Evolutionary conservation across 2,888 invertebrate genomes (phyloP).

Genomic region (Lucinisca nassula): DNA sequence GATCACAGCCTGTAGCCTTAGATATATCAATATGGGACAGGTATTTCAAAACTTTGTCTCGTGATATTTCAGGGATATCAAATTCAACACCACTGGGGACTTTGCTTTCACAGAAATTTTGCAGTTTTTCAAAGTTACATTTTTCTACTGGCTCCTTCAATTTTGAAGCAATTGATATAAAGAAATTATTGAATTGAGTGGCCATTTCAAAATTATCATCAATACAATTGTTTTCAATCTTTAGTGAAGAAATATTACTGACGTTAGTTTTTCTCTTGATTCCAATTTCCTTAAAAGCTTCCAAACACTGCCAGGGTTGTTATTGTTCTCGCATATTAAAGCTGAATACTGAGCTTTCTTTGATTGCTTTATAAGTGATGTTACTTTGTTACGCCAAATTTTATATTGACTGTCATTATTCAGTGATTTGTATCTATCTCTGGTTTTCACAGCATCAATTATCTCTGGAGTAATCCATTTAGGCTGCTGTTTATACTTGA

Average conservation of each 20-base stretch:
- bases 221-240: neutral
- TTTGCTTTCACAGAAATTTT: neutral
- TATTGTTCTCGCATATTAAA: neutral
- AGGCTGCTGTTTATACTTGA: neutral
- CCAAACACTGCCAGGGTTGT: slow-evolving; percentile 10
- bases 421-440: neutral
- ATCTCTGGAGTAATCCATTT: slow-evolving; percentile 4
- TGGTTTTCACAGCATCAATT: neutral
- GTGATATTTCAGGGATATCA: slow-evolving; percentile 1
- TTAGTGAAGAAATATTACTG: neutral
- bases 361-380: slow-evolving; percentile 1
- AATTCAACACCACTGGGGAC: neutral
- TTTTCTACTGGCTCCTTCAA: neutral
- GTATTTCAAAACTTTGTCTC: neutral
- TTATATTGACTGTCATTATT: neutral
- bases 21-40: neutral
- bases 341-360: neutral
- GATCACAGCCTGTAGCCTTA: slow-evolving; percentile 1
- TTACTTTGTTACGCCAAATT: slow-evolving; percentile 4
- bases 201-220: neutral
- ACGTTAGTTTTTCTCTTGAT: neutral
- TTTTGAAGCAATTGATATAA: neutral
- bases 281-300: neutral
- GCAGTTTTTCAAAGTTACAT: slow-evolving; percentile 1
- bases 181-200: slow-evolving; percentile 7